phyloP scores from a whole-genome alignment of 2,888 invertebrate species.

The Nineta flava region DNA sequence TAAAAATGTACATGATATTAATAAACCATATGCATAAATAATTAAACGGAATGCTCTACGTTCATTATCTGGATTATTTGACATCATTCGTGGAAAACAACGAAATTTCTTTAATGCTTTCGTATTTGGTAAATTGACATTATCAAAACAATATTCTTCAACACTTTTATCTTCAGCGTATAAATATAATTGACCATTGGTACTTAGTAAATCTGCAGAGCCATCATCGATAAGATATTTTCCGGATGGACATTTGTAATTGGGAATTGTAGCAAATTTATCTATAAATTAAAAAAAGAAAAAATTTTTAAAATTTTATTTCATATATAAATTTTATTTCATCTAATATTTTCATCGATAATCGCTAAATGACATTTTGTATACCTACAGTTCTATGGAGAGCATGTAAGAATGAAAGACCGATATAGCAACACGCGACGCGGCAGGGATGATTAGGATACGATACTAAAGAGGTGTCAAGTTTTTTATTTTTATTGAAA shows the following conservation, averaged over 20 bases:
- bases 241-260: background rate
- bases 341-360: background rate
- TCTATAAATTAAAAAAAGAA: background rate
- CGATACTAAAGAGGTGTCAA: too few species aligned
- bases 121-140: background rate
- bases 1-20: constrained; percentile 49
- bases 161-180: background rate
- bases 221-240: background rate
- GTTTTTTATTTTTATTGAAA: too few species aligned
- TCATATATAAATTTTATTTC: too few species aligned
- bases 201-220: background rate
- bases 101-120: background rate
- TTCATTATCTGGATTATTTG: background rate
- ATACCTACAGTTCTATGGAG: too few species aligned
- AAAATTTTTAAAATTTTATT: too few species aligned
- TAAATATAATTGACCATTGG: background rate
- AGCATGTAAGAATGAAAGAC: too few species aligned
- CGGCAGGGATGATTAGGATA: too few species aligned
- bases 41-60: background rate
- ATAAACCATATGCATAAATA: constrained; percentile 21
- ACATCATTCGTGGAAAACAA: background rate
- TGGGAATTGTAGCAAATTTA: background rate
- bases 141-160: background rate
- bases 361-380: too few species aligned
- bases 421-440: too few species aligned